Conservation (phyloP, 1,140 invertebrate genomes). For the Phocides pigmalion region DNA sequence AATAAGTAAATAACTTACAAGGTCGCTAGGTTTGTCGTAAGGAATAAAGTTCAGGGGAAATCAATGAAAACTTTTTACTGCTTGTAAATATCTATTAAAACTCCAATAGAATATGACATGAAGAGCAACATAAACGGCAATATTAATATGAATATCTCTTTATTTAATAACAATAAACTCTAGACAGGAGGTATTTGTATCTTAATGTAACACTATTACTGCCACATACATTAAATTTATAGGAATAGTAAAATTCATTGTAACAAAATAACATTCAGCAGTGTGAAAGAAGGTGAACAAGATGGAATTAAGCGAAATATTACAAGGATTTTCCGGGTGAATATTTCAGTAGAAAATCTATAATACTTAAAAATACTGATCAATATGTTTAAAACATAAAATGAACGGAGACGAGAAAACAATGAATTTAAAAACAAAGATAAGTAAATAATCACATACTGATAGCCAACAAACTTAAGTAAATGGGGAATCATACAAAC, state of each 20-base stretch:
- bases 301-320: constrained; percentile 29
- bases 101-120: constrained; percentile 20
- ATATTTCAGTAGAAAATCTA: background rate
- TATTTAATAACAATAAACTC: constrained; percentile 76
- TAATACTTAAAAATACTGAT: constrained; percentile 19
- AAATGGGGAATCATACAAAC: too few relatives aligned
- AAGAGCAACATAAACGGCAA: constrained; percentile 36
- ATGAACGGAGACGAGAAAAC: background rate
- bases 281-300: constrained; percentile 8
- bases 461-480: too few relatives aligned
- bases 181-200: constrained; percentile 74
- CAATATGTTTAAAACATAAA: background rate
- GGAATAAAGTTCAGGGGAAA: background rate
- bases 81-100: constrained; percentile 21
- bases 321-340: too few relatives aligned
- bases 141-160: constrained; percentile 78
- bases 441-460: too few relatives aligned
- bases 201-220: constrained; percentile 56
- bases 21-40: background rate
- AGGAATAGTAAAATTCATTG: constrained; percentile 46
- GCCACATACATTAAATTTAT: constrained; percentile 55
- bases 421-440: too few relatives aligned
- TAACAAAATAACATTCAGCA: constrained; percentile 15
- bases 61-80: constrained; percentile 20
- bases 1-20: too few relatives aligned